Base-by-base conservation (phyloP, 2,797 vertebrate species). In the Sphenopsis melanotis region DNA sequence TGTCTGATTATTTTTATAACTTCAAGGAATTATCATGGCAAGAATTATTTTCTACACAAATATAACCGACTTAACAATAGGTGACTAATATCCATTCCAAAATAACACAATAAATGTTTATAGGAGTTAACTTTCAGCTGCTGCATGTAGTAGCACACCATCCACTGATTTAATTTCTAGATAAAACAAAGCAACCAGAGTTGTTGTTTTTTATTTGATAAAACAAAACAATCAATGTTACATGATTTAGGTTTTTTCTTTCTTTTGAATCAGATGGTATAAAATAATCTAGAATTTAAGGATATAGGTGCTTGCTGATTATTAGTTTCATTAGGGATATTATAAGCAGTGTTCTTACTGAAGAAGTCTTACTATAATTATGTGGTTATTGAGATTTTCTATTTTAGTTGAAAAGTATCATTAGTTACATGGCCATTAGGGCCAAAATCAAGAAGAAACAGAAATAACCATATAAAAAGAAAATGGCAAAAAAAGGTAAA, bases 221-320 rank as follows among this genome's bases (percentile, higher is more conserved):
- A 42, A 42, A 42, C 41, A 42, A 42, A 42, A 42, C 42, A 42
- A 41, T 41, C 60, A 53, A 27, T 24, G 7, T 34, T 53, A 57
- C 1, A 2, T 9, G 6, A 17, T 47, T 32, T 32, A 9, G 3
- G 1, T 10, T 44, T 16, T 41, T 41, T 27, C 10, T 32, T 36
- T 23, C 8, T 57, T 76, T 65, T 74, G 15, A 20, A 72, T 42
- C 9, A 55, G 27, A 29, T n/a, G 1, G 32, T 47, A 22, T 29
- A 32, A 7, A 68, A 37, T 60, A 59, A 72, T 27, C 19, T 57
- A 37, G 17, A 8, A 27, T 70, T 86, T 49, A 65, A 76, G 46
- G 49, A n/a, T 72, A 37, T 23, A 37, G 5, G 13, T 1, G 1
- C n/a, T 76, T 53, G 9, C 20, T 65, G 26, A 56, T 37, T 72